These are phyloP conservation scores for Alloplasta piceator DNA, from an alignment of 2,888 invertebrate genomes.

Conservation along the genomic window DNA sequence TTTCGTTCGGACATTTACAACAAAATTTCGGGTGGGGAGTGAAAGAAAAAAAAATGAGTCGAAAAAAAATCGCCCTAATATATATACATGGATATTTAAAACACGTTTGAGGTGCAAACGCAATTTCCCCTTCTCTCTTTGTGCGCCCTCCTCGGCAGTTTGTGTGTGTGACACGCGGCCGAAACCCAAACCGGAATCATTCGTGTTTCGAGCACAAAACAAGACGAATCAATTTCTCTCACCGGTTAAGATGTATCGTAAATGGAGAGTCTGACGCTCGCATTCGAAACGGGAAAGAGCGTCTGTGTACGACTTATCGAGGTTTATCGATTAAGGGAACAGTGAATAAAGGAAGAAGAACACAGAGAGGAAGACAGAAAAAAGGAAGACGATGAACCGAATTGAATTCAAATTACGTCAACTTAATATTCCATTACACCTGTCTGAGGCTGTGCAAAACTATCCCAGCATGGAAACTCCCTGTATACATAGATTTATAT, in stretches of 20 bases:
- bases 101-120: conserved; percentile 11
- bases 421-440: conserved; percentile 73
- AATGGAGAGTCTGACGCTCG: conserved; percentile 30
- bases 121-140: conserved; percentile 16
- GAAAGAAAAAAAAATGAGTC: too few species aligned
- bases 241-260: conserved; percentile 28
- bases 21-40: too few species aligned
- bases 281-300: conserved; percentile 9
- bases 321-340: conserved; percentile 13
- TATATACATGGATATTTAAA: neutral
- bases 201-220: conserved; percentile 13
- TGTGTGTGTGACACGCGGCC: conserved; percentile 9
- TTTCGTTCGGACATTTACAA: too few species aligned
- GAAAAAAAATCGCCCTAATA: too few species aligned
- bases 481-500: neutral
- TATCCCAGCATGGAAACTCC: conserved; percentile 30
- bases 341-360: conserved; percentile 10
- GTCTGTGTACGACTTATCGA: conserved; percentile 10
- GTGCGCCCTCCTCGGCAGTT: neutral
- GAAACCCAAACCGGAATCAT: conserved; percentile 50
- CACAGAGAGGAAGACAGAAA: neutral
- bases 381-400: conserved; percentile 20
- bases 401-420: conserved; percentile 68
- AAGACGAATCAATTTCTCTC: conserved; percentile 58
- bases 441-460: conserved; percentile 51